phyloP scores from a whole-genome alignment of 1,140 invertebrate genomes.

The Melanaphis sacchari region DNA sequence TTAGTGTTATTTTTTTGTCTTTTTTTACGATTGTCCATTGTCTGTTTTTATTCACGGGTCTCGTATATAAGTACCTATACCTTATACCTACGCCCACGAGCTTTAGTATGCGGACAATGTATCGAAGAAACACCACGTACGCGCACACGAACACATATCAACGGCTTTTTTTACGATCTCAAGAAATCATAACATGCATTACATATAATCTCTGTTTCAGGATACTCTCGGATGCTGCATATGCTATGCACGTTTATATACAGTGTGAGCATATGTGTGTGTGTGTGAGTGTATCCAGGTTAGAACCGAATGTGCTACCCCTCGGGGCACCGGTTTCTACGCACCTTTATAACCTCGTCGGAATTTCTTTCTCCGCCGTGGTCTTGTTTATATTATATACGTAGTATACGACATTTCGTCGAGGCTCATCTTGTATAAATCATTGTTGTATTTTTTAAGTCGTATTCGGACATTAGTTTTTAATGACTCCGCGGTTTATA shows the following conservation, averaged over 20 bases:
- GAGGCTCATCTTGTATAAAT: slow-evolving; percentile 61
- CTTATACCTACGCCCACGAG: slow-evolving; percentile 13
- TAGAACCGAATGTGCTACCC: slow-evolving; percentile 45
- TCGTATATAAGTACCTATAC: background rate
- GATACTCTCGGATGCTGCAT: background rate
- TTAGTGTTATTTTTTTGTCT: slow-evolving; percentile 22
- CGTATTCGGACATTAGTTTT: slow-evolving; percentile 58
- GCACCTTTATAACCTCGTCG: slow-evolving; percentile 48
- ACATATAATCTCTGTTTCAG: background rate
- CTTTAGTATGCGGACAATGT: background rate
- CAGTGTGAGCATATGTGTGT: background rate
- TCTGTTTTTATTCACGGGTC: background rate
- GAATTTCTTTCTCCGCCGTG: slow-evolving; percentile 21
- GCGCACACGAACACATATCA: background rate
- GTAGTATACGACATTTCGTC: slow-evolving; percentile 63
- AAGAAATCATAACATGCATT: slow-evolving; percentile 27
- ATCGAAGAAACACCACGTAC: background rate
- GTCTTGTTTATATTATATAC: background rate
- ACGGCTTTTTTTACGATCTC: slow-evolving; percentile 45
- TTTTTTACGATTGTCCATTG: slow-evolving; percentile 32
- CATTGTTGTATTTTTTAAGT: slow-evolving; percentile 49
- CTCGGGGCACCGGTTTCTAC: slow-evolving; percentile 44
- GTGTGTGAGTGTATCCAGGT: slow-evolving; percentile 25
- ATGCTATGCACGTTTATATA: background rate
- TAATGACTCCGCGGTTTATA: slow-evolving; percentile 47